phyloP scores from a whole-genome alignment of 53 echinoderm and acorn worm species.

The Stichopus horrens region DNA sequence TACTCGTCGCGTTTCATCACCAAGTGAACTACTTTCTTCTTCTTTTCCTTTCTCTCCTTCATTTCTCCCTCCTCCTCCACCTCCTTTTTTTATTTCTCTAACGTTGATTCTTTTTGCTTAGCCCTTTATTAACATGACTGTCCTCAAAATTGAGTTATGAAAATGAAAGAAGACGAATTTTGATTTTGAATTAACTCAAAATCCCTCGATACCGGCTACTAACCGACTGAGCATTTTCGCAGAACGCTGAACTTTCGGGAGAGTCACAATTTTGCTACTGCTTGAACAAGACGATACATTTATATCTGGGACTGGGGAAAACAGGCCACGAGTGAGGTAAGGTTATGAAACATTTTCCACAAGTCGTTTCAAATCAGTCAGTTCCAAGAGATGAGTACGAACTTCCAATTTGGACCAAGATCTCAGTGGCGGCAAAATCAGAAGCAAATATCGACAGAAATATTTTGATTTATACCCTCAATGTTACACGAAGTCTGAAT shows the following conservation, averaged over 20 bases:
- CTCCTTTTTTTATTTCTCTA: background rate
- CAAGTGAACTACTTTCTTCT: background rate
- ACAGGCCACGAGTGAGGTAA: background rate
- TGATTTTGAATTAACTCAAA: background rate
- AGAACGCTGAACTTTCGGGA: background rate
- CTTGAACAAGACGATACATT: background rate
- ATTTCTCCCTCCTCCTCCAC: background rate
- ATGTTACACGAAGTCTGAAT: background rate
- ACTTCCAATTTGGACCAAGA: background rate
- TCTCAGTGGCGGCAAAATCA: background rate
- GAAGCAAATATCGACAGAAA: constrained; percentile 4
- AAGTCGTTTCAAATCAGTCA: constrained; percentile 14
- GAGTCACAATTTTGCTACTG: background rate
- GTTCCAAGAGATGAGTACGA: background rate
- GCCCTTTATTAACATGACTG: background rate
- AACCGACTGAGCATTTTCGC: background rate
- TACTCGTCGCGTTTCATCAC: background rate
- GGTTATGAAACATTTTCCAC: background rate
- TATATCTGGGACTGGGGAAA: constrained; percentile 3
- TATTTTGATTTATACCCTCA: background rate
- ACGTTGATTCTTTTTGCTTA: no score
- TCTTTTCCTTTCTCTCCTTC: background rate
- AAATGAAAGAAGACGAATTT: background rate
- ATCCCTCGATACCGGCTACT: background rate
- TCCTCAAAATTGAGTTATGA: background rate